phyloP scores from a whole-genome alignment of 2,113 vertebrate species.

The Sinocyclocheilus rhinocerous region DNA sequence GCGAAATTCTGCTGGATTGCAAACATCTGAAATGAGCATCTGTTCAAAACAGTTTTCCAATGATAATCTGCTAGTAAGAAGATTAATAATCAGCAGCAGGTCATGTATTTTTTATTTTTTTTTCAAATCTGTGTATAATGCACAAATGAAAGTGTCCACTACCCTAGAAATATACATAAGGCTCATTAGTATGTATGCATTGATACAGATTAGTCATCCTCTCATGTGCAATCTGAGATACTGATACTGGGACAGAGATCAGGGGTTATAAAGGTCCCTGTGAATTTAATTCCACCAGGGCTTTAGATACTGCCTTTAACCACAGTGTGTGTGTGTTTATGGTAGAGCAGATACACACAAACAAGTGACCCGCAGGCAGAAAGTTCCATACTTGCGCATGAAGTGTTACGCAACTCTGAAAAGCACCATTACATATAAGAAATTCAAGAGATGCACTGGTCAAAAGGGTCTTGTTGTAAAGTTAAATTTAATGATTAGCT shows the following conservation, averaged over 20 bases:
- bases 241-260: constrained; percentile 28
- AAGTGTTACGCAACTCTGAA: background rate
- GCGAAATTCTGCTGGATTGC: background rate
- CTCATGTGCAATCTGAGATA: constrained; percentile 31
- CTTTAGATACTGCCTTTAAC: constrained; percentile 15
- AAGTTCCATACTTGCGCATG: background rate
- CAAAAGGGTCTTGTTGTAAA: background rate
- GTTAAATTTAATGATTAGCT: background rate
- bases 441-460: background rate
- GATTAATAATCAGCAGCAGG: constrained; percentile 24
- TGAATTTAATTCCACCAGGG: constrained; percentile 30
- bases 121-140: background rate
- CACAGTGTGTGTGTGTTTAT: background rate
- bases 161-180: background rate
- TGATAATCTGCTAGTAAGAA: background rate
- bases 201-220: background rate
- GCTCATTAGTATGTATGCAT: background rate
- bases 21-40: constrained; percentile 1
- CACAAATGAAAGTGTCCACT: background rate
- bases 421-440: background rate
- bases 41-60: background rate
- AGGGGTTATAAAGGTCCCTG: constrained; percentile 1
- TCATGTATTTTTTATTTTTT: no score
- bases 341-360: background rate
- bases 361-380: background rate